Evolutionary conservation across 1,140 invertebrate genomes (phyloP).

Genomic region (Cephus cinctus): DNA sequence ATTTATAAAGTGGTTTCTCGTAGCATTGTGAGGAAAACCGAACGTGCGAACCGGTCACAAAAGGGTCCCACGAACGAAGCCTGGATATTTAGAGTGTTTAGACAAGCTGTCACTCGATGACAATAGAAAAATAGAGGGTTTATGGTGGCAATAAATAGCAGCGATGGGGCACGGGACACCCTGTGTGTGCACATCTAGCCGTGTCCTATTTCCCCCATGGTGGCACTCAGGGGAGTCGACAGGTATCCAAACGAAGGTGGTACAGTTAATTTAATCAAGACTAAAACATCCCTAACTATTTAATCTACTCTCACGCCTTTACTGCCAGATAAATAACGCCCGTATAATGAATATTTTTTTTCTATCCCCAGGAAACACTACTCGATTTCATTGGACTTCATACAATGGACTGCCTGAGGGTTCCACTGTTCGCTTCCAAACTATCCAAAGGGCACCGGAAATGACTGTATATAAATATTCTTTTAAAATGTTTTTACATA

Average conservation of each 20-base stretch:
- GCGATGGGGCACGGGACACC: constrained; percentile 1
- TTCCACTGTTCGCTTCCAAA: too few species aligned
- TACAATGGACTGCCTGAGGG: too few species aligned
- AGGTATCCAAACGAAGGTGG: not conserved
- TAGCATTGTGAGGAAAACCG: constrained; percentile 32
- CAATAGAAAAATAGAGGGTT: constrained; percentile 35
- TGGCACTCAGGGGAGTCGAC: not conserved
- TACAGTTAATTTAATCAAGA: constrained; percentile 17
- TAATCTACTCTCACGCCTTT: not conserved
- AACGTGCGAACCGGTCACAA: constrained; percentile 11
- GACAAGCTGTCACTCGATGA: constrained; percentile 39
- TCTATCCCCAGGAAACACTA: too few species aligned
- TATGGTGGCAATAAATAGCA: constrained; percentile 28
- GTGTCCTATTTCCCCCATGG: not conserved
- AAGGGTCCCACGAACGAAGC: constrained; percentile 17
- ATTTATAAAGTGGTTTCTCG: constrained; percentile 28
- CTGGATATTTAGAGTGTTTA: constrained; percentile 43
- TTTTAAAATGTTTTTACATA: too few species aligned
- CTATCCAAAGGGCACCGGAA: too few species aligned
- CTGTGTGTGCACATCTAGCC: not conserved
- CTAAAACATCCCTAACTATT: constrained; percentile 6
- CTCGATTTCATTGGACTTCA: too few species aligned
- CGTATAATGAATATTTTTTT: too few species aligned
- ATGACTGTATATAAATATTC: too few species aligned
- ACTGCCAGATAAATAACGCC: constrained; percentile 1